Evolutionary conservation across 2,888 invertebrate genomes (phyloP).

Genomic region (Mythimna ferrago): DNA sequence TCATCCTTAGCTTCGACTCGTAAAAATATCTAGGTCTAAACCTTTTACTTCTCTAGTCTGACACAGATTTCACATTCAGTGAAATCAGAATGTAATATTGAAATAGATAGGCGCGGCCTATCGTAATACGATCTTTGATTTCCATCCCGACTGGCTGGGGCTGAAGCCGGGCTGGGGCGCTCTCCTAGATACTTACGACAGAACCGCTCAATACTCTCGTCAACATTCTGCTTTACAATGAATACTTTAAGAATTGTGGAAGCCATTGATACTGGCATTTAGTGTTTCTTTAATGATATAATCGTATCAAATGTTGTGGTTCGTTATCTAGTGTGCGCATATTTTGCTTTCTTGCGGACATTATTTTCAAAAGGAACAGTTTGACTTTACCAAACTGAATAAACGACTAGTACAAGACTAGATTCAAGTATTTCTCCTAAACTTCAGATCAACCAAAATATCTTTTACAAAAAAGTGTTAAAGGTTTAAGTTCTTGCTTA

Average conservation of each 20-base stretch:
- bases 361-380: background rate
- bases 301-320: background rate
- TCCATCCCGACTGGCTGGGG: slow-evolving; percentile 22
- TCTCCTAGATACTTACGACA: slow-evolving; percentile 26
- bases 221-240: background rate
- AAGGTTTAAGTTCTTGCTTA: no score
- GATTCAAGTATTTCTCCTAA: background rate
- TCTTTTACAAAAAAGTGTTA: background rate
- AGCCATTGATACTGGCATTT: background rate
- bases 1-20: slow-evolving; percentile 15
- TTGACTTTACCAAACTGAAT: background rate
- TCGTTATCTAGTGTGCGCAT: no score
- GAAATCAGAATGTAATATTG: slow-evolving; percentile 52
- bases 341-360: no score
- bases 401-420: background rate
- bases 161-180: slow-evolving; percentile 2
- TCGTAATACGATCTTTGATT: slow-evolving; percentile 59
- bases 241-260: background rate
- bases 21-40: slow-evolving; percentile 30
- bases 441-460: background rate
- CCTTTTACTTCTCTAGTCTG: slow-evolving; percentile 28
- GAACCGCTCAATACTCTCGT: slow-evolving; percentile 17
- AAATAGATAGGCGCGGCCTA: slow-evolving; percentile 49
- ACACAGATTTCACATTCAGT: slow-evolving; percentile 42
- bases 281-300: background rate